Evolutionary conservation across 2,888 invertebrate species (phyloP), one percentile per base, ranked within the genome.

Genomic region (Aethes cnicana): DNA sequence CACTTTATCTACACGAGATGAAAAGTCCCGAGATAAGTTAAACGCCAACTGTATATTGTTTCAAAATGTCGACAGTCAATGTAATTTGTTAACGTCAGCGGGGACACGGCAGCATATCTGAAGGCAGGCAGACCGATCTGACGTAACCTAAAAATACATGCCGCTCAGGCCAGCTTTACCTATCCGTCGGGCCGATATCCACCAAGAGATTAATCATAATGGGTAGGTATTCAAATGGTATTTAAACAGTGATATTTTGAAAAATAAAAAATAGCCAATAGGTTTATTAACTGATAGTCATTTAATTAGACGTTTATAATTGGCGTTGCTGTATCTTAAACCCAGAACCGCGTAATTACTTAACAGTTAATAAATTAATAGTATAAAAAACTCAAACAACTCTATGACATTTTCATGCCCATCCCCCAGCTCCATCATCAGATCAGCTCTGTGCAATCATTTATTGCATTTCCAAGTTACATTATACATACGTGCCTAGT

Each of bases 11-110:
- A 81, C 75, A 78, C 74, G 76, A 81, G 81, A 84, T 84, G 83
- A 87, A 85, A 87, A 86, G 79, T 84, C 72, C 70, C 64, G 62
- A 88, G 88, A 87, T 88, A 87, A 86, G 76, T 84, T 86, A 87
- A 88, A 87, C 88, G 84, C 80, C 82, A 81, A 82, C 81, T 80
- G 84, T 86, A 85, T 86, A 88, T 88, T 87, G 88, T 88, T 87
- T 88, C 85, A 83, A 75, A 84, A 80, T 81, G 81, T 77, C 81
- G 83, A 84, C 86, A 81, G 83, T 68, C 81, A 69, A 77, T 81
- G 85, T 87, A 85, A 87, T 88, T 88, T 87, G 88, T 88, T 84
- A 86, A 80, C 72, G 88, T 88, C 88, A 84, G 64, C 62, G 66
- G 63, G 67, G 64, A 63, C 62, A 64, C 56, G 55, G 64, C 68